Conservation (phyloP, 2,113 vertebrate genomes). For the Burhinus oedicnemus region DNA sequence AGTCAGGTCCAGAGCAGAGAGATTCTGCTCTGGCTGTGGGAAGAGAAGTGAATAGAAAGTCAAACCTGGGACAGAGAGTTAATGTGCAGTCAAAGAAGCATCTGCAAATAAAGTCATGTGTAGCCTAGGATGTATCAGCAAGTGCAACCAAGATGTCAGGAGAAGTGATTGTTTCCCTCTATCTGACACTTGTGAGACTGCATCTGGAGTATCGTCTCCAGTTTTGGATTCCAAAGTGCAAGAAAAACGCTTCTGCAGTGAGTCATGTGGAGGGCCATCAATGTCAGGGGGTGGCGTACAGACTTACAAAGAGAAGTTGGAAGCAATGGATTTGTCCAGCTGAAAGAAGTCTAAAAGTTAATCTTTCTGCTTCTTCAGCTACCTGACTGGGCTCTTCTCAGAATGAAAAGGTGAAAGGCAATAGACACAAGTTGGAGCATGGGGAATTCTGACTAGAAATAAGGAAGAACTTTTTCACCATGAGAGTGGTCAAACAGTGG, state of each 20-base stretch:
- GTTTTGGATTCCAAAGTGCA: neutral
- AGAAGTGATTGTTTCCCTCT: neutral
- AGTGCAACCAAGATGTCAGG: neutral
- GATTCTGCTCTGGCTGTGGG: neutral
- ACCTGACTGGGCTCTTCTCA: neutral
- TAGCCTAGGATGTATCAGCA: neutral
- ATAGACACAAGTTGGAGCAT: neutral
- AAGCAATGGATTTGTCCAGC: neutral
- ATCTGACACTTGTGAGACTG: neutral
- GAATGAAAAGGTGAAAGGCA: neutral
- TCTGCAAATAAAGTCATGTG: neutral
- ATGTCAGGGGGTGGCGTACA: neutral
- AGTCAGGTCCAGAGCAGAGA: neutral
- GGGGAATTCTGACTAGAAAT: neutral
- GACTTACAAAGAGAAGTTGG: neutral
- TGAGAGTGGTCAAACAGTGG: fast-evolving
- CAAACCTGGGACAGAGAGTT: neutral
- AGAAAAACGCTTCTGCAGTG: neutral
- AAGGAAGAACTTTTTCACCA: neutral
- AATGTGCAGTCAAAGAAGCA: neutral
- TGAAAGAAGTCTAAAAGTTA: neutral
- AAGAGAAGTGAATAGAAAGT: neutral
- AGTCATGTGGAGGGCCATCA: neutral
- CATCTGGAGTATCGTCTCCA: neutral
- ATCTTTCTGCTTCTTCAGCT: neutral